These are phyloP conservation scores for Mormoops blainvillei DNA, from an alignment of 2,113 vertebrate genomes.

Conservation along the genomic window DNA sequence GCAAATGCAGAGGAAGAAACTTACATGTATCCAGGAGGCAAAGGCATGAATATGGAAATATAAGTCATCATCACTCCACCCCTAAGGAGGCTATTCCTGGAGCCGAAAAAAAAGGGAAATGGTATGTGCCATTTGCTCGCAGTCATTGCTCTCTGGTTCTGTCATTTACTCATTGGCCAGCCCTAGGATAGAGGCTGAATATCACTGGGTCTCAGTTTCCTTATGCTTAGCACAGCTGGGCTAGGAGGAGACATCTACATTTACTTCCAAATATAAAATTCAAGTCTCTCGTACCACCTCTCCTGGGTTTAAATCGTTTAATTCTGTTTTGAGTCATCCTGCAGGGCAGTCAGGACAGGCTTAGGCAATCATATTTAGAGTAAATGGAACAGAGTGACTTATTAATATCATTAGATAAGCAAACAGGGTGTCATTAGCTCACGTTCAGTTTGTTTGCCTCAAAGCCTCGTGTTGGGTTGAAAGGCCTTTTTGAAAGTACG, in stretches of 20 bases:
- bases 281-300: neutral
- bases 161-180: neutral
- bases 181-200: neutral
- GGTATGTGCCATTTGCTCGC: neutral
- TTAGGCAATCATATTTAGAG: neutral
- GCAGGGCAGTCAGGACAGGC: neutral
- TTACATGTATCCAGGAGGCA: neutral
- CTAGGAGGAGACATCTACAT: neutral
- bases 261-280: neutral
- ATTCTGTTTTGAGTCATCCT: neutral
- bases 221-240: neutral
- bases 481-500: neutral
- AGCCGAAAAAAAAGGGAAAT: rapidly evolving
- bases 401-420: neutral
- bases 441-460: neutral
- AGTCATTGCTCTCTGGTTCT: neutral
- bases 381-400: neutral
- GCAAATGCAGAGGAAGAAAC: rapidly evolving
- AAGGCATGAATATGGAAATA: rapidly evolving
- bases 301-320: neutral
- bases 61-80: neutral
- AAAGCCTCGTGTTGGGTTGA: neutral
- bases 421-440: neutral
- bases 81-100: neutral
- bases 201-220: neutral